These are phyloP conservation scores for Magallana ariakensis DNA, from an alignment of 1,140 invertebrate species.

Conservation along the genomic window DNA sequence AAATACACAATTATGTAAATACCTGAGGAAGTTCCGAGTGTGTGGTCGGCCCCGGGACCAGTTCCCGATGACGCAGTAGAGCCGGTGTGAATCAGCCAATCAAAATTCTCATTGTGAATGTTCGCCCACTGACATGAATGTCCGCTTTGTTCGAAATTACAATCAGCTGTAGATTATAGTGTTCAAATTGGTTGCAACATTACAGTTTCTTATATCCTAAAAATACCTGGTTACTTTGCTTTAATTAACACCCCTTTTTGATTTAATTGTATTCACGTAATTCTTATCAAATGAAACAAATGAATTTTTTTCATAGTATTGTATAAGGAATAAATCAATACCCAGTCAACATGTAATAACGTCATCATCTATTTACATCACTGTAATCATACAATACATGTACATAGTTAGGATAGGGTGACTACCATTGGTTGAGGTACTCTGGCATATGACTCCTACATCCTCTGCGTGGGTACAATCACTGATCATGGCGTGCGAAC, in stretches of 20 bases:
- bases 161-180: neutral
- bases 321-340: too few species aligned
- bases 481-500: slow-evolving; percentile 87
- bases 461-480: slow-evolving; percentile 87
- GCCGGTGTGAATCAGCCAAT: slow-evolving; percentile 70
- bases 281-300: too few species aligned
- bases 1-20: neutral
- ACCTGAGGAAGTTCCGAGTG: slow-evolving; percentile 55
- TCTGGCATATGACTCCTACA: slow-evolving; percentile 62
- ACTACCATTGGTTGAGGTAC: neutral
- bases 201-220: too few species aligned
- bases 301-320: too few species aligned
- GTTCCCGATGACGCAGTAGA: slow-evolving; percentile 65
- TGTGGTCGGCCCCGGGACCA: slow-evolving; percentile 73
- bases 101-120: slow-evolving; percentile 70
- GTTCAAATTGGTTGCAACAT: too few species aligned
- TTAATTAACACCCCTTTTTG: too few species aligned
- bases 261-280: too few species aligned
- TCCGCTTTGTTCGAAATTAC: neutral
- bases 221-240: too few species aligned
- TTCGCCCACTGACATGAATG: slow-evolving; percentile 64
- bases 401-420: too few species aligned
- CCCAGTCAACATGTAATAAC: too few species aligned
- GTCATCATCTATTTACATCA: too few species aligned
- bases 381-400: too few species aligned